Conservation (phyloP, 2,888 invertebrate species). For the Nycteola revayana region DNA sequence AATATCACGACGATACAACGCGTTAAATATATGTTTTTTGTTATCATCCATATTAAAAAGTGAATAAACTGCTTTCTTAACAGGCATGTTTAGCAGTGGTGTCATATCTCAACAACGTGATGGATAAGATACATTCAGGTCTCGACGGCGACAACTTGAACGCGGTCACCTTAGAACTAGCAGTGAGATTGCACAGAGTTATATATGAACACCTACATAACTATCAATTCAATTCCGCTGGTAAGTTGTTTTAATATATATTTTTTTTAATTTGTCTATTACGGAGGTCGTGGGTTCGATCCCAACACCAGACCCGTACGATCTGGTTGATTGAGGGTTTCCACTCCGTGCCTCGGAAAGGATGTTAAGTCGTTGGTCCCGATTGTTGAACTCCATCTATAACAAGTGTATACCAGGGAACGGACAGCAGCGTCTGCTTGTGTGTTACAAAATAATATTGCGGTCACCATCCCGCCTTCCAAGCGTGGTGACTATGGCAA, state of each 20-base stretch:
- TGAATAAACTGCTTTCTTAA: not conserved
- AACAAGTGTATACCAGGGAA: not conserved
- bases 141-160: conserved; percentile 96
- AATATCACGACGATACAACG: no score
- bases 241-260: conserved; percentile 67
- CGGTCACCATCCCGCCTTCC: no score
- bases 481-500: no score
- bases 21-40: no score
- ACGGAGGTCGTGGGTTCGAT: no score
- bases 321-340: no score
- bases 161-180: conserved; percentile 93
- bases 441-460: no score
- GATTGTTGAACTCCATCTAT: not conserved
- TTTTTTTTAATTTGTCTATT: not conserved
- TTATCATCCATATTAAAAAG: no score
- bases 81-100: conserved; percentile 93
- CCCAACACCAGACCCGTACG: not conserved
- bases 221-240: conserved; percentile 96
- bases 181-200: conserved; percentile 94
- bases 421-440: no score
- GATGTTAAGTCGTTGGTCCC: no score
- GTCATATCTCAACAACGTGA: conserved; percentile 89
- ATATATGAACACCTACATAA: conserved; percentile 97
- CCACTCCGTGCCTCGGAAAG: no score
- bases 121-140: conserved; percentile 89